Evolutionary conservation across 2,113 vertebrate genomes (phyloP).

Genomic region (Gopherus flavomarginatus): DNA sequence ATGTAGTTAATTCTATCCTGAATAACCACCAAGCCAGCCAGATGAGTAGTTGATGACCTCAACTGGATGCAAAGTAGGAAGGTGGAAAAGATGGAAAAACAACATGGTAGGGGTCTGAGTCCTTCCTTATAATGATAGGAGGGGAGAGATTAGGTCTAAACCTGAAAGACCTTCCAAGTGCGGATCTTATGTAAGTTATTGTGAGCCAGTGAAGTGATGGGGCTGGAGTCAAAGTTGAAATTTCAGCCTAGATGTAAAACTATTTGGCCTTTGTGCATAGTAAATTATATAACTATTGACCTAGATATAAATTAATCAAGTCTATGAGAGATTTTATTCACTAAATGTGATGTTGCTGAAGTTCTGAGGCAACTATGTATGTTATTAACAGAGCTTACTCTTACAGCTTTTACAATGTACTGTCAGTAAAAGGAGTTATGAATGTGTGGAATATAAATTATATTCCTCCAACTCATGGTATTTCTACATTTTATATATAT

Average conservation of each 20-base stretch:
- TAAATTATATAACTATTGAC: background rate
- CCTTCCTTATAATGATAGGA: background rate
- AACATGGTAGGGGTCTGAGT: background rate
- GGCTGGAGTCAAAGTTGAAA: background rate
- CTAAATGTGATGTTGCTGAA: fast-evolving
- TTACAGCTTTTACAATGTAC: background rate
- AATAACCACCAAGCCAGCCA: background rate
- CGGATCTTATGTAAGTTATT: background rate
- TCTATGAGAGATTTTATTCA: background rate
- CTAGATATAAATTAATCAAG: background rate
- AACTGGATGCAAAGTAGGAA: background rate
- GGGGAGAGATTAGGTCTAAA: background rate
- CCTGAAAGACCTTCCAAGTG: background rate
- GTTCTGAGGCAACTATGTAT: background rate
- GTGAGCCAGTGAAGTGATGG: no score
- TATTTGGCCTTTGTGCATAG: background rate
- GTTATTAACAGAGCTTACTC: background rate
- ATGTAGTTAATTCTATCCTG: background rate
- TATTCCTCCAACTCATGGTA: background rate
- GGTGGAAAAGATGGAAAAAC: background rate
- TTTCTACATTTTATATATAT: background rate
- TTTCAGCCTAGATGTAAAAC: background rate
- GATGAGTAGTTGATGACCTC: background rate
- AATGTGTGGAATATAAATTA: background rate
- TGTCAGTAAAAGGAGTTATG: background rate